Conservation (phyloP, 1,140 invertebrate genomes). For the Polypedilum vanderplanki region DNA sequence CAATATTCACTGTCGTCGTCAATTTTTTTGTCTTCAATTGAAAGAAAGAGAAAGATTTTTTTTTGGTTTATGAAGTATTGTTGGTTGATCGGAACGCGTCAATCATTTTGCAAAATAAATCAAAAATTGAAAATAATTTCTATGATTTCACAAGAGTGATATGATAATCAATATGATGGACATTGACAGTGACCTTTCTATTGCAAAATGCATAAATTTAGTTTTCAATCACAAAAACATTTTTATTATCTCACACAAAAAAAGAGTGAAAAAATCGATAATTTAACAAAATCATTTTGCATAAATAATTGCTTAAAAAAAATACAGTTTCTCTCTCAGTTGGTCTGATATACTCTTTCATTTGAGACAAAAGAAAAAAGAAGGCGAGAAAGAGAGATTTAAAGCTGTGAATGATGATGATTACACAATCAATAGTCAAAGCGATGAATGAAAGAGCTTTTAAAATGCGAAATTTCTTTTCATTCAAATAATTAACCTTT, state of each 20-base stretch:
- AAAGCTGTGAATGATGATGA: no score
- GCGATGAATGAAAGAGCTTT: not conserved
- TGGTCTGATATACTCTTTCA: not conserved
- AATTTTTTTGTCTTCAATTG: not conserved
- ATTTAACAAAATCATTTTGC: no score
- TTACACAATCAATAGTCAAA: not conserved
- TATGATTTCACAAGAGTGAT: no score
- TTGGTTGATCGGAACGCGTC: not conserved
- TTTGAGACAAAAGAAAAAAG: not conserved
- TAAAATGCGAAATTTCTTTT: not conserved
- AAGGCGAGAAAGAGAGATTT: not conserved
- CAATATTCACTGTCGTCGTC: not conserved
- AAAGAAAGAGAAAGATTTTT: not conserved
- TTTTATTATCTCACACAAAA: no score
- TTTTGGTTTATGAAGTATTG: no score
- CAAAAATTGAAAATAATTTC: no score
- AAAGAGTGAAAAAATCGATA: no score
- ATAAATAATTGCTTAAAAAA: not conserved
- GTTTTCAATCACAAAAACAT: no score
- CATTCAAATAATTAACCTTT: slow-evolving; percentile 14
- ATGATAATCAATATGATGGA: no score
- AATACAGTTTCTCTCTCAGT: not conserved
- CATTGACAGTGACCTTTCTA: no score
- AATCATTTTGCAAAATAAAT: not conserved
- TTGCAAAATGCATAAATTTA: no score